Evolutionary conservation across 2,113 vertebrate genomes (phyloP).

Genomic region (Neofelis nebulosa): DNA sequence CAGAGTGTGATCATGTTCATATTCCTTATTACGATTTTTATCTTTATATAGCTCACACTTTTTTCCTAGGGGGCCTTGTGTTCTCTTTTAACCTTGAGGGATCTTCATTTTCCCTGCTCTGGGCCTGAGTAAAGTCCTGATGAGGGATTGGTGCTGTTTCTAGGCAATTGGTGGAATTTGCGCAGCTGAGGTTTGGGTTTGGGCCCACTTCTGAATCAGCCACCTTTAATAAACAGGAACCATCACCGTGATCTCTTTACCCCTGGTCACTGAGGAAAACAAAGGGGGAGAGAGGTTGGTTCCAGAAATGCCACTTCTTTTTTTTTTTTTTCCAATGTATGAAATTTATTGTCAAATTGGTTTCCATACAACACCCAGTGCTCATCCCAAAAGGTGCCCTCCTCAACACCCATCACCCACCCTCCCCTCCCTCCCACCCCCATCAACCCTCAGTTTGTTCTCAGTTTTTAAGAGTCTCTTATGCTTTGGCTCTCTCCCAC

Average conservation of each 20-base stretch:
- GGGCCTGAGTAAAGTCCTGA: neutral
- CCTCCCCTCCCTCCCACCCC: too few relatives aligned
- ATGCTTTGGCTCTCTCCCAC: too few relatives aligned
- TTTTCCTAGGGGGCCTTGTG: neutral
- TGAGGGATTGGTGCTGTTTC: neutral
- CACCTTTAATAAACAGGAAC: neutral
- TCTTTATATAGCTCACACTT: neutral
- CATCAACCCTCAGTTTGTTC: too few relatives aligned
- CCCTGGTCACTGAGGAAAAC: neutral
- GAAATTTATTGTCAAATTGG: too few relatives aligned
- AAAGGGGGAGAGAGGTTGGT: neutral
- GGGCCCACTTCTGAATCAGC: neutral
- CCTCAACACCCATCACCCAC: too few relatives aligned
- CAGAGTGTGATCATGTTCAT: too few relatives aligned
- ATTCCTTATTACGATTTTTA: neutral
- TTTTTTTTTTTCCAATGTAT: too few relatives aligned
- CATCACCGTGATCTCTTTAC: neutral
- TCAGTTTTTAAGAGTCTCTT: too few relatives aligned
- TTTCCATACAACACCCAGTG: too few relatives aligned
- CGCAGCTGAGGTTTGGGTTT: neutral
- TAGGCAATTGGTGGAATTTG: neutral
- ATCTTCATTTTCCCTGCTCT: neutral
- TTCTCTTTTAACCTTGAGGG: neutral
- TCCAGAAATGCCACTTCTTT: neutral
- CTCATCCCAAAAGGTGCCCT: too few relatives aligned